Conservation (phyloP, 2,113 vertebrate genomes). For the Varanus komodoensis region DNA sequence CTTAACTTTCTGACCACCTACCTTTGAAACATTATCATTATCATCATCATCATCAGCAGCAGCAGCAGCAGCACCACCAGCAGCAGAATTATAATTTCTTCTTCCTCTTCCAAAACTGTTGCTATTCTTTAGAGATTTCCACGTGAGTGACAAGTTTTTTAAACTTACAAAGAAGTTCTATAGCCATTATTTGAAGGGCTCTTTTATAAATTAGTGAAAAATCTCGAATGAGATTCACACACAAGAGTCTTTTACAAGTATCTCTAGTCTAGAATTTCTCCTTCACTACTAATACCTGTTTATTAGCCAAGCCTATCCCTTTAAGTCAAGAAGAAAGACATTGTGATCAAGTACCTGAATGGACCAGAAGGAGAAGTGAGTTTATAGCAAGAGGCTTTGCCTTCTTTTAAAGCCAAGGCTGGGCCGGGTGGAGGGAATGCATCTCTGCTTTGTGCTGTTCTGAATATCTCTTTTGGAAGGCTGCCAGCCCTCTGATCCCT, state of each 20-base stretch:
- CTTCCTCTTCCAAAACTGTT: background rate
- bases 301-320: background rate
- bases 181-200: background rate
- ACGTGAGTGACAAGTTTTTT: background rate
- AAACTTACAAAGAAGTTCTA: background rate
- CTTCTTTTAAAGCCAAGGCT: slow-evolving; percentile 47
- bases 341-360: background rate
- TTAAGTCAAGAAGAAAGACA: background rate
- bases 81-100: too few species aligned
- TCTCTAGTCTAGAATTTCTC: background rate
- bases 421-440: background rate
- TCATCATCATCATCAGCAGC: too few species aligned
- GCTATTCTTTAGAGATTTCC: background rate
- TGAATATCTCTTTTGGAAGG: slow-evolving; percentile 58
- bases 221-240: background rate
- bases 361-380: background rate
- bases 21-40: too few species aligned
- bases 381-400: slow-evolving; percentile 20
- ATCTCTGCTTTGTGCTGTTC: slow-evolving; percentile 17
- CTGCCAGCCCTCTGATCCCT: slow-evolving; percentile 60
- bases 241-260: background rate
- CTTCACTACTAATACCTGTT: background rate
- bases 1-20: too few species aligned
- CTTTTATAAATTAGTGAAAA: background rate
- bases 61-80: too few species aligned